Evolutionary conservation across 1,140 invertebrate species (phyloP).

Genomic region (Triops longicaudatus): DNA sequence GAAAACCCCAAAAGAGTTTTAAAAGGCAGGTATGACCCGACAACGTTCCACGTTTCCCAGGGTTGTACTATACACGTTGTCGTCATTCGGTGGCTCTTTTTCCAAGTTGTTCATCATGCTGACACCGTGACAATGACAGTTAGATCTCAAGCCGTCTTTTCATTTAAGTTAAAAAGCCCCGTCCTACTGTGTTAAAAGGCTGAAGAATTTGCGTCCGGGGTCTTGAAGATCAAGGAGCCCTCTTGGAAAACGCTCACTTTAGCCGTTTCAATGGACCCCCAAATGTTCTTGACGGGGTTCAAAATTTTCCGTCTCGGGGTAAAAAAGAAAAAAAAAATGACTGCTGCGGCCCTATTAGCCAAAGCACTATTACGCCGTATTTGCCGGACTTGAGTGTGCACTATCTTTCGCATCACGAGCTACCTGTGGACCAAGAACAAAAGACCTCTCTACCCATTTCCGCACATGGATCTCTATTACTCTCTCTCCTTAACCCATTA

Average conservation of each 20-base stretch:
- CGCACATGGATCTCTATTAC: neutral
- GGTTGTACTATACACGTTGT: neutral
- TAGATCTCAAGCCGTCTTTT: constrained; percentile 5
- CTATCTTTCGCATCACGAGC: constrained; percentile 1
- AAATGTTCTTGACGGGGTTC: constrained; percentile 1
- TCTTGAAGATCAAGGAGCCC: neutral
- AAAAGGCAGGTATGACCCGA: neutral
- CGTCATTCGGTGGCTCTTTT: constrained; percentile 11
- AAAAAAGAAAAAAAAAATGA: neutral
- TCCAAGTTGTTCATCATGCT: constrained; percentile 12
- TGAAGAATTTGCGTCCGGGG: constrained; percentile 14
- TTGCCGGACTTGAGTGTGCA: neutral
- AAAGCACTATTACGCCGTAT: neutral
- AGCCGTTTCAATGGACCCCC: constrained; percentile 6
- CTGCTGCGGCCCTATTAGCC: neutral
- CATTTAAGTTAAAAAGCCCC: constrained; percentile 3
- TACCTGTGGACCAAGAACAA: neutral
- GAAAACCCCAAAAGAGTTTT: neutral
- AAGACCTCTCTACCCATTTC: neutral
- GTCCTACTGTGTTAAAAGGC: constrained; percentile 2
- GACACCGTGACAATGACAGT: constrained; percentile 14
- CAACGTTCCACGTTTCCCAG: neutral
- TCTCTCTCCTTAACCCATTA: constrained; percentile 5
- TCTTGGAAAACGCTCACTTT: neutral
- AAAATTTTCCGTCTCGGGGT: neutral